Conservation (phyloP, 2,797 vertebrate species). For the Brachyalestes nurse region DNA sequence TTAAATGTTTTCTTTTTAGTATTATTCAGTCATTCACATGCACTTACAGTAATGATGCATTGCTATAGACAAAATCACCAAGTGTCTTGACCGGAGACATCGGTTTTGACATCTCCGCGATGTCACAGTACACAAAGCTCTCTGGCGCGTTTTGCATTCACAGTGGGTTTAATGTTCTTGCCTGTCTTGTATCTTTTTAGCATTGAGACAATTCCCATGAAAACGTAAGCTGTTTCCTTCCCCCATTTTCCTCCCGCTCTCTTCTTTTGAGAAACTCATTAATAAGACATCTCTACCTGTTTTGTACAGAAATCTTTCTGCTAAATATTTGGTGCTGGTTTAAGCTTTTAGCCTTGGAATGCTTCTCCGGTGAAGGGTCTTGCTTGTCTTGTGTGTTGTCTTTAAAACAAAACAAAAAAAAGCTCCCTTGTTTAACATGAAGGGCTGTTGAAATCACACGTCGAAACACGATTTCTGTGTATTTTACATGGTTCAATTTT, state of each 20-base stretch:
- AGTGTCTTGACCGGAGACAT: slow-evolving; percentile 58
- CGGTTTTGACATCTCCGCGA: slow-evolving; percentile 46
- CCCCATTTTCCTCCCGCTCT: slow-evolving; percentile 57
- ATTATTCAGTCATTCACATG: slow-evolving; percentile 39
- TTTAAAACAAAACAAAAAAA: slow-evolving; percentile 61
- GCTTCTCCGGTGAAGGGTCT: slow-evolving; percentile 70
- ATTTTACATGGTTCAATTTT: slow-evolving; percentile 58
- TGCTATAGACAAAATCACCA: slow-evolving; percentile 49
- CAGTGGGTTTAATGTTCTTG: slow-evolving; percentile 64
- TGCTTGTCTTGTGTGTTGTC: slow-evolving; percentile 72
- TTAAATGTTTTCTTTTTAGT: slow-evolving; percentile 43
- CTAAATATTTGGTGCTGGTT: slow-evolving; percentile 79
- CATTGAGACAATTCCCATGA: slow-evolving; percentile 86
- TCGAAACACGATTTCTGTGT: slow-evolving; percentile 64
- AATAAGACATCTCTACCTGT: slow-evolving; percentile 57
- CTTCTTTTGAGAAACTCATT: slow-evolving; percentile 60
- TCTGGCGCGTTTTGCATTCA: slow-evolving; percentile 61
- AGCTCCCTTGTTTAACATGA: slow-evolving; percentile 74
- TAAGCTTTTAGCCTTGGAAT: slow-evolving; percentile 68
- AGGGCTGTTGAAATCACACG: slow-evolving; percentile 75
- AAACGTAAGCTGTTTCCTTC: slow-evolving; percentile 84
- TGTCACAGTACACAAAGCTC: slow-evolving; percentile 56
- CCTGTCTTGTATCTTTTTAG: slow-evolving; percentile 86
- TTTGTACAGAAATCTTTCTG: slow-evolving; percentile 77
- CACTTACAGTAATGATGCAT: slow-evolving; percentile 45